A percentile compares a stretch with the other conserved stretches of the same genome.
phyloP scores from a whole-genome alignment of 1,140 invertebrate genomes.

The Aphis gossypii region DNA sequence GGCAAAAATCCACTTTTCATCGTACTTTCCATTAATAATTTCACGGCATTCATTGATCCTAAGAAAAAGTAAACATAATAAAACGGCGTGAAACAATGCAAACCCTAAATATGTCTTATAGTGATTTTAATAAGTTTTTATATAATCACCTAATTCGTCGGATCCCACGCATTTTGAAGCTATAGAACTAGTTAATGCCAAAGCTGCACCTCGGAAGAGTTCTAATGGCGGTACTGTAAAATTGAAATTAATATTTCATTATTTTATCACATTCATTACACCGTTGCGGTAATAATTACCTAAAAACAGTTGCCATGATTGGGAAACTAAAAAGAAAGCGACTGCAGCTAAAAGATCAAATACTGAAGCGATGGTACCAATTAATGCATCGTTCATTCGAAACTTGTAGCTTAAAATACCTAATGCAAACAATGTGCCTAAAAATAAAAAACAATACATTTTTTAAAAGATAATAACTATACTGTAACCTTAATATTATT shows the following conservation, averaged over 20 bases:
- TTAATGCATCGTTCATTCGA: slow-evolving; percentile 59
- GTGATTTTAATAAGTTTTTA: not conserved
- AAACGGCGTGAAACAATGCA: not conserved
- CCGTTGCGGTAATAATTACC: slow-evolving; percentile 50
- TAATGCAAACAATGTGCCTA: slow-evolving; percentile 60
- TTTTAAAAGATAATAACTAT: not conserved
- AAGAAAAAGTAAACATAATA: not conserved
- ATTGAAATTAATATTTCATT: not conserved
- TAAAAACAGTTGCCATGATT: slow-evolving; percentile 60
- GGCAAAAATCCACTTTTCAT: slow-evolving; percentile 49
- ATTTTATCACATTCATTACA: not conserved
- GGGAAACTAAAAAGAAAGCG: slow-evolving; percentile 57
- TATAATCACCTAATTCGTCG: slow-evolving; percentile 44
- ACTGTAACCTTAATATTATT: too few species aligned
- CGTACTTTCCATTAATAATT: slow-evolving; percentile 24
- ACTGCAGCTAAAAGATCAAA: slow-evolving; percentile 59
- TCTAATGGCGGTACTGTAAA: slow-evolving; percentile 58
- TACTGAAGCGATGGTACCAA: slow-evolving; percentile 59
- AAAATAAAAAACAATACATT: not conserved
- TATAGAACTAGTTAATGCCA: slow-evolving; percentile 31
- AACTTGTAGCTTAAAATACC: slow-evolving; percentile 59
- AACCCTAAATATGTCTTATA: not conserved
- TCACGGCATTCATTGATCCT: slow-evolving; percentile 47
- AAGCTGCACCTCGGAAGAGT: slow-evolving; percentile 50
- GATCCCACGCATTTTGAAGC: slow-evolving; percentile 54